phyloP scores from a whole-genome alignment of 2,888 invertebrate genomes.

The Petrophora chlorosata region DNA sequence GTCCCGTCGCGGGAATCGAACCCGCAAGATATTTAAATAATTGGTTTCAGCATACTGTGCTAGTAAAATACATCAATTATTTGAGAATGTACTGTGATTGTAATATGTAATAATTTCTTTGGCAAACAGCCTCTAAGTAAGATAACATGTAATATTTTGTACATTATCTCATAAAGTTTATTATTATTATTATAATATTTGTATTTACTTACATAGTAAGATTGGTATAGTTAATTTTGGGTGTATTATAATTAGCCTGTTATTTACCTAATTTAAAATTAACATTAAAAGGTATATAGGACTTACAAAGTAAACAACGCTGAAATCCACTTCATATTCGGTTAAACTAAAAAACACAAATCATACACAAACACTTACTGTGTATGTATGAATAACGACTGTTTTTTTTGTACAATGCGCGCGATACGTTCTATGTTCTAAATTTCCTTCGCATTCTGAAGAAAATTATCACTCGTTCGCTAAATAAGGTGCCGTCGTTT shows the following conservation, averaged over 20 bases:
- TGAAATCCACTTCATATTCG: conserved; percentile 46
- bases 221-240: too few relatives aligned
- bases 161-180: conserved; percentile 35
- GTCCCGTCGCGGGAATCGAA: too few relatives aligned
- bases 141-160: conserved; percentile 35
- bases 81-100: conserved; percentile 29
- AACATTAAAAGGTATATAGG: too few relatives aligned
- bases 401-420: conserved; percentile 29
- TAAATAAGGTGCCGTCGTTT: conserved; percentile 44
- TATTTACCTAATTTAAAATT: too few relatives aligned
- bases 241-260: too few relatives aligned
- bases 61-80: conserved; percentile 1
- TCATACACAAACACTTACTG: conserved; percentile 36
- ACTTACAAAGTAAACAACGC: conserved; percentile 52
- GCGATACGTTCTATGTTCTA: conserved; percentile 36
- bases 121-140: conserved; percentile 26
- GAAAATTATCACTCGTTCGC: conserved; percentile 52
- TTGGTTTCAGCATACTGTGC: neutral
- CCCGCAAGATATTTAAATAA: too few relatives aligned
- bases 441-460: conserved; percentile 34
- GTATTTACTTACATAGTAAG: too few relatives aligned
- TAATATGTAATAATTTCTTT: conserved; percentile 11
- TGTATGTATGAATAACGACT: conserved; percentile 41
- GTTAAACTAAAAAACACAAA: conserved; percentile 24
- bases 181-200: conserved; percentile 29